Evolutionary conservation across 2,113 vertebrate species (phyloP), one percentile per base, ranked within the genome.

Genomic region (Xiphophorus maculatus): DNA sequence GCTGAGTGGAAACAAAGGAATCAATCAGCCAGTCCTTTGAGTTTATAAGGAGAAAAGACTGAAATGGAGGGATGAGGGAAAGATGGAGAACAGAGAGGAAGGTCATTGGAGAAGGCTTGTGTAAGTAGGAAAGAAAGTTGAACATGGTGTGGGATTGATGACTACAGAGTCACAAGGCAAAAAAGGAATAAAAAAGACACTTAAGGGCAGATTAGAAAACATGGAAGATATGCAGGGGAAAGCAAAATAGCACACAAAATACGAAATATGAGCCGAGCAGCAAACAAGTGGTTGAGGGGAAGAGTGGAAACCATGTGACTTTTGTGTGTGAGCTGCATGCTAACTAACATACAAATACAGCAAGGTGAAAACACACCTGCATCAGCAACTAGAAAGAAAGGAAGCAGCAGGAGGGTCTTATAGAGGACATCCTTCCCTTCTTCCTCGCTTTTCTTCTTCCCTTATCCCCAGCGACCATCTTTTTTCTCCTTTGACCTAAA

Each of bases 251-350:
- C 6, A 44, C 42, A 30, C 29, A 35, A 5, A 79, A 71, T 42
- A 71, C 9, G 0, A 17, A 9, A 58, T 7, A 79, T 73, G 79
- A 28, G 48, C 51, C 32, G 71, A 74, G 73, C 25, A 27, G 65
- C 15, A n/a, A 37, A 80, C 8, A 72, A 71, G 60, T 40, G 75
- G 63, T 25, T 42, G 79, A 73, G 82, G 60, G 83, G 76, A 87
- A 88, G 89, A 93, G 87, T 90, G 87, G 90, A 87, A 66, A 19
- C 51, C 87, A 84, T 72, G 76, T 86, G 90, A 89, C 78, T 29
- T 37, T 62, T 85, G 89, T 93, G 89, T 93, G 91, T 87, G 92
- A 86, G 88, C 84, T 71, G 85, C 88, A 81, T 86, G 75, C 54
- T 87, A 86, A 90, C 51, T 14, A 69, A 63, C 76, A 35, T 51